Percentiles rank a stretch among this genome's conserved stretches.
phyloP scores from a whole-genome alignment of 2,888 invertebrate genomes.

The Sclerodermus sp. region DNA sequence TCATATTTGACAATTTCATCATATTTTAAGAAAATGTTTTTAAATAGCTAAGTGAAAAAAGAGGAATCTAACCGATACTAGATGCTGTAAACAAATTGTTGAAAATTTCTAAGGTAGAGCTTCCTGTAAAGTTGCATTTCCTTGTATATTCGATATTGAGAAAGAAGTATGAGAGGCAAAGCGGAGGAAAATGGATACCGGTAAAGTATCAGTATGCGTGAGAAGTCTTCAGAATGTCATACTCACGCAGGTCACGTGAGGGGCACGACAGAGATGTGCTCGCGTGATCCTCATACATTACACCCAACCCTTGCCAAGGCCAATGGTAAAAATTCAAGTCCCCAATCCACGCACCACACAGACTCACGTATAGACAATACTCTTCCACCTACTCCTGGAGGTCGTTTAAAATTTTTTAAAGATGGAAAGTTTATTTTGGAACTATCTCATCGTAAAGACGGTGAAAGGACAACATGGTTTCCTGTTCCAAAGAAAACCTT shows the following conservation, averaged over 20 bases:
- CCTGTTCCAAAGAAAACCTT: slow-evolving; percentile 86
- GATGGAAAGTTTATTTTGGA: slow-evolving; percentile 92
- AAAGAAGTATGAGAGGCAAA: slow-evolving; percentile 56
- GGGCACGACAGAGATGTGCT: slow-evolving; percentile 56
- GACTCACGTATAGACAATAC: slow-evolving; percentile 48
- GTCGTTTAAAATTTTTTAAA: slow-evolving; percentile 80
- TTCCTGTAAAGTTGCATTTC: no score
- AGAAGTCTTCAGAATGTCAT: slow-evolving; percentile 57
- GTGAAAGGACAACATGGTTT: slow-evolving; percentile 85
- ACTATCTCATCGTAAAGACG: slow-evolving; percentile 74
- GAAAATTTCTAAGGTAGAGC: no score
- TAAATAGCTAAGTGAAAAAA: no score
- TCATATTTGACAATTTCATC: no score
- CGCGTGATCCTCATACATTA: slow-evolving; percentile 53
- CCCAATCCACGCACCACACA: slow-evolving; percentile 47
- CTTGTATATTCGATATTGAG: slow-evolving; percentile 10
- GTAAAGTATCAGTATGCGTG: slow-evolving; percentile 54
- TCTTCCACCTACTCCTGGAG: slow-evolving; percentile 63
- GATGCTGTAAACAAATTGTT: no score
- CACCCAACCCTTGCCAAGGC: slow-evolving; percentile 53
- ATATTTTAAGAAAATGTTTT: no score
- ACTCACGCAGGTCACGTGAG: slow-evolving; percentile 56
- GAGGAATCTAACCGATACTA: no score
- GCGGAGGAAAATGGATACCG: slow-evolving; percentile 48
- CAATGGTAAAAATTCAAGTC: slow-evolving; percentile 52